Evolutionary conservation across 2,113 vertebrate species (phyloP), one percentile per base, ranked within the genome.

Genomic region (Gracilinanus agilis): DNA sequence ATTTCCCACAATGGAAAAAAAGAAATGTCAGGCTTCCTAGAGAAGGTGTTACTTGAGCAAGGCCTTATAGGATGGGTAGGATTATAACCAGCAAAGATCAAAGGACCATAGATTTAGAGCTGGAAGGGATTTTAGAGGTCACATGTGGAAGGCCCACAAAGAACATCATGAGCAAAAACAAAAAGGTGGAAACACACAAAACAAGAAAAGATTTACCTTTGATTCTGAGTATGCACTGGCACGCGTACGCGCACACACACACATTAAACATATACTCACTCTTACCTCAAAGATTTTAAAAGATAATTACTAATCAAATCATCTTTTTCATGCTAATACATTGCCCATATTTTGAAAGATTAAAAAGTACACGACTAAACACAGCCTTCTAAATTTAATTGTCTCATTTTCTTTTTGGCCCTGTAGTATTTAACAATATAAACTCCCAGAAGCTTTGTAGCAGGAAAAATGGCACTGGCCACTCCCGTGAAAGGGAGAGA

Each of bases 391-490:
- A 3, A n/a, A 83, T 83, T 83, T 40, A 40, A 83, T 83, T 40
- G 19, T 40, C 49, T 29, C 55, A 49, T 75, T 89, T 75, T 24
- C 53, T 54, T 91, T 11, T 88, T 90, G 44, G 55, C 58, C 90
- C 92, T 90, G 90, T 91, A 55, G 54, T 83, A 88, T 13, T 56
- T 91, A 54, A 91, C 24, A 67, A 94, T 49, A 90, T 40, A 40
- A 0, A 94, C 23, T 34, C 55, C 58, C 55, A 11, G 91, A 49
- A n/a, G 92, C 89, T 83, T 94, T 91, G 90, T 44, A 94, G 90
- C 54, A 67, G 24, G 44, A 90, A 44, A 94, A 94, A 83, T 58
- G 5, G 3, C 44, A 25, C 89, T 54, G 92, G 61, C 75, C n/a
- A 93, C 3, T 90, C 90, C 53, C 61, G 88, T 56, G 89, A 3